Conservation (phyloP, 1,140 invertebrate species). For the Magallana angulata region DNA sequence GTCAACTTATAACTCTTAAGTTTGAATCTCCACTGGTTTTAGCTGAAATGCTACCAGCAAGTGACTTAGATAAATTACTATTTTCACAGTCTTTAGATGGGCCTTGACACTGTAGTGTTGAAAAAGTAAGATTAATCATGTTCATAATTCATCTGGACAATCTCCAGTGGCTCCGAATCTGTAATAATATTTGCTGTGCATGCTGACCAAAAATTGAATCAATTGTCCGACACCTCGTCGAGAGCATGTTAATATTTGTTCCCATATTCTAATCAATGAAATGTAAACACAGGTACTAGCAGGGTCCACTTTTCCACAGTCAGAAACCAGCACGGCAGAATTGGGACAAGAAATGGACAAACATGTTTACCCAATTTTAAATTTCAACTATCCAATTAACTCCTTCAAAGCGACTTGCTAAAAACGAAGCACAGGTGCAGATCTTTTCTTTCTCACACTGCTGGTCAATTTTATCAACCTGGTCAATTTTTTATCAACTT, state of each 20-base stretch:
- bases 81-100: neutral
- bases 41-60: neutral
- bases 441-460: neutral
- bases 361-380: constrained; percentile 9
- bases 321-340: neutral
- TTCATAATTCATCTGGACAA: constrained; percentile 31
- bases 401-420: neutral
- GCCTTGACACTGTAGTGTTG: neutral
- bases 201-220: constrained; percentile 30
- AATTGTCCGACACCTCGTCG: constrained; percentile 8
- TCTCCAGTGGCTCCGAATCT: constrained; percentile 6
- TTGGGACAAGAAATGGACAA: neutral
- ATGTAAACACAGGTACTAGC: constrained; percentile 20
- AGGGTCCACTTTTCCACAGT: neutral
- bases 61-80: constrained; percentile 16
- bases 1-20: too few species aligned
- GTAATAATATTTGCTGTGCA: constrained; percentile 32
- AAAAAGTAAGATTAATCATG: constrained; percentile 24
- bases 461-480: too few species aligned
- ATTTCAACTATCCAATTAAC: constrained; percentile 28
- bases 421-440: neutral
- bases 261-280: constrained; percentile 28
- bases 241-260: constrained; percentile 26
- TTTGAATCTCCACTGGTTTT: too few species aligned
- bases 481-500: too few species aligned